Base-by-base conservation (phyloP, 2,113 vertebrate species). In the Eretmochelys imbricata region DNA sequence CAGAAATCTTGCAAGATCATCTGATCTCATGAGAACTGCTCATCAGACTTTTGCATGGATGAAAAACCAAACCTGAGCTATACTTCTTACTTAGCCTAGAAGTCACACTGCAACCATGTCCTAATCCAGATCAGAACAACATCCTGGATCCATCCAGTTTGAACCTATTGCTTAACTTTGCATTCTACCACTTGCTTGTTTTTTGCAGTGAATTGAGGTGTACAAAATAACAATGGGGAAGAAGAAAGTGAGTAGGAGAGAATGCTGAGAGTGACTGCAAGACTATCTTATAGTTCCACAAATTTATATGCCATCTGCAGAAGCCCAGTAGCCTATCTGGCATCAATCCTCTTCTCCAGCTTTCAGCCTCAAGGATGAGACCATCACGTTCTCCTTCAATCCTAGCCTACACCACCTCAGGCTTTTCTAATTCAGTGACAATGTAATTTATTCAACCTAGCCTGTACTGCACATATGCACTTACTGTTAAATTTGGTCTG, bases 401-500 rank as follows among this genome's bases (percentile, higher is more conserved):
- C 54, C 69, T 55, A 82, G 92, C 85, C 76, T 95, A 88, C 89
- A 89, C 25, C n/a, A 25, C 57, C 88, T 88, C 10, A 20, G 1
- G 0, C 27, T 94, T 24, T 57, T 95, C 72, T 46, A 85, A 86
- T 50, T 93, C 92, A 88, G 84, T 90, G 85, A 85, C 57, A 38
- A 84, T 80, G 11, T 49, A 91, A 95, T 85, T 55, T 93, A 95
- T 97, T 96, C 89, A 94, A 54, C 50, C 12, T 1, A 91, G 54
- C 82, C 90, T 85, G 80, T 49, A 22, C 51, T 93, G 51, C 72
- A 93, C 59, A 82, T 80, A 89, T 5, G 79, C 95, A 82, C 57
- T 84, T 90, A 90, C 87, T 97, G 89, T 93, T 97, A 95, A 94
- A 97, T 98, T 98, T 95, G 80, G 80, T 94, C 95, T 94, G 22